Percentiles rank a stretch among this genome's conserved stretches.
These are phyloP conservation scores for Spodoptera frugiperda DNA, from an alignment of 1,140 invertebrate species.

Conservation along the genomic window DNA sequence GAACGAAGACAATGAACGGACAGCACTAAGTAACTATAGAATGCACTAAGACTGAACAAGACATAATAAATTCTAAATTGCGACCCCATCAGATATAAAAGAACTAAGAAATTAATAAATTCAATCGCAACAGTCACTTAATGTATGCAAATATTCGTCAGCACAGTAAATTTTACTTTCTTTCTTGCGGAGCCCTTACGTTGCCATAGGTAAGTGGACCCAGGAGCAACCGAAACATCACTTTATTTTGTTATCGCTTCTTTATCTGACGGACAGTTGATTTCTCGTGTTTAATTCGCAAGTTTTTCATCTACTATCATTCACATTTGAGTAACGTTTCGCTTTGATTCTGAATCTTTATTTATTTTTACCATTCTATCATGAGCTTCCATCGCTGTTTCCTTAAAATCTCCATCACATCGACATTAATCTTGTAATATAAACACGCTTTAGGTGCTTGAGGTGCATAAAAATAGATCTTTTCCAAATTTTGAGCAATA, in stretches of 20 bases:
- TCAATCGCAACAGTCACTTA: constrained; percentile 58
- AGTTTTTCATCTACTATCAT: constrained; percentile 68
- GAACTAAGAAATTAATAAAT: constrained; percentile 27
- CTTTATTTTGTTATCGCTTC: constrained; percentile 76
- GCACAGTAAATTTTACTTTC: constrained; percentile 85
- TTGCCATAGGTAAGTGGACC: constrained; percentile 84
- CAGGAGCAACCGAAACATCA: constrained; percentile 71
- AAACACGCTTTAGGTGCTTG: constrained; percentile 61
- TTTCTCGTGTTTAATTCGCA: constrained; percentile 70
- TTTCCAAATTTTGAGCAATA: constrained; percentile 19
- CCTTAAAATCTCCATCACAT: constrained; percentile 56
- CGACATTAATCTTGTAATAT: constrained; percentile 51
- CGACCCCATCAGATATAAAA: constrained; percentile 16
- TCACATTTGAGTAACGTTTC: constrained; percentile 84
- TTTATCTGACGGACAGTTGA: constrained; percentile 58
- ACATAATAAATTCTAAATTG: constrained; percentile 14
- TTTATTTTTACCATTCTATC: constrained; percentile 67
- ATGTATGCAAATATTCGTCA: constrained; percentile 72
- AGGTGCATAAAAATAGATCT: constrained; percentile 22
- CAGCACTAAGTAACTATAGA: constrained; percentile 43
- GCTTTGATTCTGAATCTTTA: constrained; percentile 80
- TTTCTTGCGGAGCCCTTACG: constrained; percentile 86
- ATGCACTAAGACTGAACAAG: constrained; percentile 39
- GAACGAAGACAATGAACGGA: constrained; percentile 26
- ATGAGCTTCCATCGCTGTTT: constrained; percentile 71